Percentiles rank a stretch among this genome's conserved stretches.
phyloP scores from a whole-genome alignment of 2,797 vertebrate species.

The Amblyraja radiata region DNA sequence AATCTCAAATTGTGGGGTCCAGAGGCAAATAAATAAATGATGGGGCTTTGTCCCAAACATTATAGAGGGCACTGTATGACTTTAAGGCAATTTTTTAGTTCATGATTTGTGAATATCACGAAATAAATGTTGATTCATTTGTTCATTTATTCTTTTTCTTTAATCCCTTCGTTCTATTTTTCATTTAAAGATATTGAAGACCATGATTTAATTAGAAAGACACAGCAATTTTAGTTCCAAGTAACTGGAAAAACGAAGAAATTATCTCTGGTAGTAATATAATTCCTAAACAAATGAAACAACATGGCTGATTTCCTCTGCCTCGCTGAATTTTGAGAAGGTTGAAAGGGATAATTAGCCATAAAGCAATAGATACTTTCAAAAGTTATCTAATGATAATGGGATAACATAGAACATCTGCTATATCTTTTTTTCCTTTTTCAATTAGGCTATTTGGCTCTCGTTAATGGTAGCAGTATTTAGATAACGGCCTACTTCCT shows the following conservation, averaged over 20 bases:
- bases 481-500: neutral
- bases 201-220: neutral
- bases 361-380: neutral
- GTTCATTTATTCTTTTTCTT: neutral
- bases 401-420: neutral
- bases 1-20: no score
- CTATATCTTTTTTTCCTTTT: neutral
- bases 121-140: neutral
- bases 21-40: no score
- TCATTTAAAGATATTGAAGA: neutral
- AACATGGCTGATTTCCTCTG: neutral
- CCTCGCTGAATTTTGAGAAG: neutral
- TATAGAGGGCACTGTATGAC: no score
- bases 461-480: neutral
- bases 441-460: neutral
- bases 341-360: neutral
- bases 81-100: neutral
- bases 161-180: neutral
- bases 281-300: neutral
- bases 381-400: neutral
- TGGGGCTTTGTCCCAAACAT: no score
- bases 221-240: neutral
- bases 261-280: neutral
- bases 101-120: neutral
- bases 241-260: neutral